A percentile compares a stretch with the other conserved stretches of the same genome.
Conservation (phyloP, 2,113 vertebrate genomes). For the Ciconia stormi region DNA sequence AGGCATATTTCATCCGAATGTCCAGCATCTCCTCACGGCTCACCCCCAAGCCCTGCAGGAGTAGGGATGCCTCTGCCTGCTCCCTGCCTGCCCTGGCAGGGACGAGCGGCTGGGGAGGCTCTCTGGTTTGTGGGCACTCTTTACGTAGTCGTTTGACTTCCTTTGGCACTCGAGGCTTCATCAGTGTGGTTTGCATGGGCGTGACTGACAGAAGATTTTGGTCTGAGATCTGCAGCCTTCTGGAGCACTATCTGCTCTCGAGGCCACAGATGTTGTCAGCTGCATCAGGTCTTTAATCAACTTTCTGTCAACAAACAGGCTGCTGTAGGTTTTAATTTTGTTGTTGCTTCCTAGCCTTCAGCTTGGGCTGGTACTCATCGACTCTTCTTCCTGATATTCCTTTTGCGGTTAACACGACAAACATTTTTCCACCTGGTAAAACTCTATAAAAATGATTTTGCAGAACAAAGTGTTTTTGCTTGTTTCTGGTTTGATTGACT, state of each 20-base stretch:
- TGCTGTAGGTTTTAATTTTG: neutral
- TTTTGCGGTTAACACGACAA: neutral
- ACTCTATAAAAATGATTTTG: neutral
- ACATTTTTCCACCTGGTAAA: neutral
- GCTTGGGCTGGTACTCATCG: neutral
- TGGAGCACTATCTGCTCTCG: neutral
- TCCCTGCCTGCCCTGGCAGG: neutral
- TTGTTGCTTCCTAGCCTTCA: neutral
- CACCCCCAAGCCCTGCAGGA: neutral
- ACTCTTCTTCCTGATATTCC: neutral
- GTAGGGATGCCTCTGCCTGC: neutral
- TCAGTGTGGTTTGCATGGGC: conserved; percentile 33
- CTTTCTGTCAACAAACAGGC: neutral
- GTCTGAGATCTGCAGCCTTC: conserved; percentile 24
- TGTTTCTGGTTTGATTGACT: neutral
- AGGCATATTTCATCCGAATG: neutral
- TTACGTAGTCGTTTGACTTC: neutral
- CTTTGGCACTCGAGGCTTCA: neutral
- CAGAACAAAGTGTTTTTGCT: neutral
- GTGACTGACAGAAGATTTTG: conserved; percentile 23
- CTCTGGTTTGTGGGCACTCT: neutral
- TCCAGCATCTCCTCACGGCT: neutral
- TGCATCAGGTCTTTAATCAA: neutral
- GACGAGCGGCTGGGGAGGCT: neutral
- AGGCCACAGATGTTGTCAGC: neutral